phyloP scores from a whole-genome alignment of 2,797 vertebrate genomes.

The Anabacerthia variegaticeps region DNA sequence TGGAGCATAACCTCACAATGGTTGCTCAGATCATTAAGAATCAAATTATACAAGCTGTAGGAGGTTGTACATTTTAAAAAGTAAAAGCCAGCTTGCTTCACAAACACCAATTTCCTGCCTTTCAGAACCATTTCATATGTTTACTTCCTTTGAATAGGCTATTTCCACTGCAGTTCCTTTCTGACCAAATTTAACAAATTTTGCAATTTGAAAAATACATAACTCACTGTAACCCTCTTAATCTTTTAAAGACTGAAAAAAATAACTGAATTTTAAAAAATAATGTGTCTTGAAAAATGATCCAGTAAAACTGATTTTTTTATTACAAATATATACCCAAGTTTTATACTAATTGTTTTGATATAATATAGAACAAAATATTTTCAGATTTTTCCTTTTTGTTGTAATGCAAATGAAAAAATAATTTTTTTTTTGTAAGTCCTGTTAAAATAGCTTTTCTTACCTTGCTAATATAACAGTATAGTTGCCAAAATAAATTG shows the following conservation, averaged over 20 bases:
- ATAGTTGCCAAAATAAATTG: slow-evolving; percentile 39
- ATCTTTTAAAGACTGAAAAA: background rate
- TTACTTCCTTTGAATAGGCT: background rate
- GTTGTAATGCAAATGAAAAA: background rate
- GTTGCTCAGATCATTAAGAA: background rate
- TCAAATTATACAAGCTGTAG: background rate
- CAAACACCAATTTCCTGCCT: background rate
- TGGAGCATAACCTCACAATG: background rate
- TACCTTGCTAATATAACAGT: background rate
- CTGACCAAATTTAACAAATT: background rate
- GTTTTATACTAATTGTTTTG: background rate
- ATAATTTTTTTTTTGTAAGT: background rate
- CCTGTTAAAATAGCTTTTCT: background rate
- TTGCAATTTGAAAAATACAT: background rate
- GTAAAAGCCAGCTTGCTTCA: background rate
- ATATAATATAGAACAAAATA: background rate
- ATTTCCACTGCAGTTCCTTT: background rate
- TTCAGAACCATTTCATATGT: background rate
- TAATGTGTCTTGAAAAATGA: background rate
- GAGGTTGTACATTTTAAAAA: background rate
- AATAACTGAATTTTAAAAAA: background rate
- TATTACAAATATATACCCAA: background rate
- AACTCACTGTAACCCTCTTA: background rate
- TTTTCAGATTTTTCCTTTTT: background rate
- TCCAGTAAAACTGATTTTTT: background rate